Conservation (phyloP, 64 coral and sea anemone genomes). For the Acropora tenuis region DNA sequence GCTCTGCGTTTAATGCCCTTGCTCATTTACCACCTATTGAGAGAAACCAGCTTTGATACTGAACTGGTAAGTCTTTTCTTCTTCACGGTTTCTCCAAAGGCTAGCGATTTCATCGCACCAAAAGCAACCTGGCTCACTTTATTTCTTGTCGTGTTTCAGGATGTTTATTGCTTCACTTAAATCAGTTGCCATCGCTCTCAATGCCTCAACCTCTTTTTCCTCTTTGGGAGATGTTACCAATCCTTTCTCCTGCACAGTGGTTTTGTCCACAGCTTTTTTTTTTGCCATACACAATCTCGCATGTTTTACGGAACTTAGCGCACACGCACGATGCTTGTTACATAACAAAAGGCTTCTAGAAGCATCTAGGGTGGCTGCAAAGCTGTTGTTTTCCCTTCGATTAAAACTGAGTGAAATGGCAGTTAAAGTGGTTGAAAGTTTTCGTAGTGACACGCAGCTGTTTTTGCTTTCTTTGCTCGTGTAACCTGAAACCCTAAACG, state of each 20-base stretch:
- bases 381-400: background rate
- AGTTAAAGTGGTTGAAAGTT: background rate
- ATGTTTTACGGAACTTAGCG: background rate
- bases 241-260: conserved; percentile 26
- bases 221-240: conserved; percentile 63
- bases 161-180: conserved; percentile 18
- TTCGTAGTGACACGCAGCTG: background rate
- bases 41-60: conserved; percentile 54
- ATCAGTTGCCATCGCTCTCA: conserved; percentile 35
- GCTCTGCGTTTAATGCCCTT: conserved; percentile 40
- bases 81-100: conserved; percentile 51
- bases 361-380: conserved; percentile 44
- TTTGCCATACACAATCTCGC: background rate
- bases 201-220: conserved; percentile 40
- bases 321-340: background rate
- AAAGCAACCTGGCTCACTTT: conserved; percentile 21
- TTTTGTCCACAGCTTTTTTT: no score
- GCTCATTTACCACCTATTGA: conserved; percentile 30
- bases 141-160: conserved; percentile 39
- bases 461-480: background rate
- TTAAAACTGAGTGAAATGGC: background rate
- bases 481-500: background rate
- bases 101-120: conserved; percentile 40
- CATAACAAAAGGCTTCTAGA: conserved; percentile 54
- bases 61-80: conserved; percentile 32